These are phyloP conservation scores for Phainopepla nitens DNA, from an alignment of 2,113 vertebrate genomes.

Conservation along the genomic window DNA sequence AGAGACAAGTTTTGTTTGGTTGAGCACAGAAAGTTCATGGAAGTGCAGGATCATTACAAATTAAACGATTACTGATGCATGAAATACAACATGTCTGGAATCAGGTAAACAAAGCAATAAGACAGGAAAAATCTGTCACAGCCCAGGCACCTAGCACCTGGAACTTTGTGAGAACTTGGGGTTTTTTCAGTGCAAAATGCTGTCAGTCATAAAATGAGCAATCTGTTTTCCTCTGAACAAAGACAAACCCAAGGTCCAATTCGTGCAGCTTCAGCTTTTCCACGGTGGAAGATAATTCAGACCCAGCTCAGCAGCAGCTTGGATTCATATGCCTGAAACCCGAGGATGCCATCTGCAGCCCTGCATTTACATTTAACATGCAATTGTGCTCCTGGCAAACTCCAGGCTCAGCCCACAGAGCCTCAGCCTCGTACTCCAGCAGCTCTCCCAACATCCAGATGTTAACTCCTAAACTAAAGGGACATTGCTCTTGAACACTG, in stretches of 20 bases:
- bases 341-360: conserved; percentile 10
- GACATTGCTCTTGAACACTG: background rate
- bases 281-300: background rate
- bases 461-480: background rate
- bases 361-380: background rate
- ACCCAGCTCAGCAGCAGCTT: background rate
- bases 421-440: background rate
- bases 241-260: background rate
- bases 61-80: background rate
- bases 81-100: background rate
- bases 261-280: background rate
- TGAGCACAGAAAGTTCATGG: background rate
- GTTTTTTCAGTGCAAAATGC: background rate
- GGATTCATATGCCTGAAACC: background rate
- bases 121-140: background rate
- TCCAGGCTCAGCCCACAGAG: background rate
- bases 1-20: background rate
- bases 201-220: background rate
- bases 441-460: background rate
- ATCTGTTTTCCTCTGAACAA: conserved; percentile 1
- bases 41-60: background rate
- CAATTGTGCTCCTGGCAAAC: background rate
- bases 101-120: background rate
- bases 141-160: background rate
- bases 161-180: background rate